Evolutionary conservation across 2,888 invertebrate species (phyloP).

Genomic region (Hyposoter didymator): DNA sequence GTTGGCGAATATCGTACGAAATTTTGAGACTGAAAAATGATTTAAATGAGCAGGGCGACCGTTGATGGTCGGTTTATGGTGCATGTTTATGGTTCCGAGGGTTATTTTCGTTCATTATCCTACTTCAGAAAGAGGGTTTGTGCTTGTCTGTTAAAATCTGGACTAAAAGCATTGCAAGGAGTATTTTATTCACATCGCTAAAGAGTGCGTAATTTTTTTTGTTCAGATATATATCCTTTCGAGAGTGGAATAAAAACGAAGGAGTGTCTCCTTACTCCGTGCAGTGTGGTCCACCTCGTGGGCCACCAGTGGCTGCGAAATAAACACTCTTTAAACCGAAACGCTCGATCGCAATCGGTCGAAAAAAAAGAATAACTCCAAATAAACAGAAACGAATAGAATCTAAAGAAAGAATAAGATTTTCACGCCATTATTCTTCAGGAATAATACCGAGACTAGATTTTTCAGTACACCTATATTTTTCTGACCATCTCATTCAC

Average conservation of each 20-base stretch:
- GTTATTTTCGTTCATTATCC: neutral
- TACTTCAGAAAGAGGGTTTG: neutral
- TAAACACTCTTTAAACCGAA: slow-evolving; percentile 26
- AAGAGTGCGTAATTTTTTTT: slow-evolving; percentile 10
- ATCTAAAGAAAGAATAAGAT: neutral
- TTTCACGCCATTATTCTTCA: neutral
- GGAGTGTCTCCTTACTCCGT: slow-evolving; percentile 31
- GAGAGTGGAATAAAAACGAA: slow-evolving; percentile 18
- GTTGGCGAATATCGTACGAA: neutral
- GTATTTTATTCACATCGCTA: neutral
- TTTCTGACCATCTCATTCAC: slow-evolving; percentile 62
- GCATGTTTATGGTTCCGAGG: neutral
- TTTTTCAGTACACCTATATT: slow-evolving; percentile 14
- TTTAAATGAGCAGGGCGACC: neutral
- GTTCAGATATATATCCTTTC: neutral
- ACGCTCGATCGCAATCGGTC: neutral
- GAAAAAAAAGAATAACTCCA: slow-evolving; percentile 2
- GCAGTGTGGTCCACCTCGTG: slow-evolving; percentile 52
- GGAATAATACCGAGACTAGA: neutral
- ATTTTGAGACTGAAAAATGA: neutral
- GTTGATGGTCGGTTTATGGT: neutral
- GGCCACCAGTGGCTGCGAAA: slow-evolving; percentile 49
- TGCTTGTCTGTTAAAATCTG: neutral
- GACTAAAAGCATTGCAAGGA: neutral
- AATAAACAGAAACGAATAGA: slow-evolving; percentile 14